Conservation (phyloP, 2,888 invertebrate genomes). For the Ectemnius cavifrons region DNA sequence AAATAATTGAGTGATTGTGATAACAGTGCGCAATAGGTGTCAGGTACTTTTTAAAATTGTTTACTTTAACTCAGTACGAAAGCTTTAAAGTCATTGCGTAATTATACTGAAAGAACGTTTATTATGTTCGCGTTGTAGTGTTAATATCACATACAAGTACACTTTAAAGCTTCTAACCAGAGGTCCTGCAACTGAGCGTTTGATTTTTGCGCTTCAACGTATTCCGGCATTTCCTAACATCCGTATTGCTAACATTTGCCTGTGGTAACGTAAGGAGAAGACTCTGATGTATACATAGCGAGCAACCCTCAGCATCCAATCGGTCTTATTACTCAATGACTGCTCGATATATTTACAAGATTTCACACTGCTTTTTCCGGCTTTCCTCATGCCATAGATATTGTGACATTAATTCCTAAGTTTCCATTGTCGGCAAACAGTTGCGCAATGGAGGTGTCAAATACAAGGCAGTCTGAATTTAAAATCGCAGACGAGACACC, state of each 20-base stretch:
- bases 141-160: constrained; percentile 60
- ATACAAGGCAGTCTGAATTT: constrained; percentile 98
- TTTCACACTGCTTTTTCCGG: constrained; percentile 60
- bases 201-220: constrained; percentile 45
- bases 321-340: constrained; percentile 38
- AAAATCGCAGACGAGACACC: constrained; percentile 98
- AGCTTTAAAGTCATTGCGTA: constrained; percentile 50
- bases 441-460: constrained; percentile 98
- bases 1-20: constrained; percentile 49
- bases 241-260: constrained; percentile 60
- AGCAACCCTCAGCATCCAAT: constrained; percentile 40
- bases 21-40: constrained; percentile 48
- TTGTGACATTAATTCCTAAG: constrained; percentile 99
- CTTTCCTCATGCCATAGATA: constrained; percentile 89
- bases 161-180: constrained; percentile 59
- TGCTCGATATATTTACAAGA: constrained; percentile 48
- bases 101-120: constrained; percentile 50
- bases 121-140: constrained; percentile 42
- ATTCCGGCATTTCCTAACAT: constrained; percentile 54
- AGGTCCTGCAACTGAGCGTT: constrained; percentile 48
- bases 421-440: constrained; percentile 99
- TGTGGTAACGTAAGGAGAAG: constrained; percentile 58
- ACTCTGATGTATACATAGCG: constrained; percentile 48
- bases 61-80: constrained; percentile 42
- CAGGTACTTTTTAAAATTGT: constrained; percentile 59